Evolutionary conservation across 2,113 vertebrate genomes (phyloP), one percentile per base, ranked within the genome.

Genomic region (Ctenomys sociabilis): DNA sequence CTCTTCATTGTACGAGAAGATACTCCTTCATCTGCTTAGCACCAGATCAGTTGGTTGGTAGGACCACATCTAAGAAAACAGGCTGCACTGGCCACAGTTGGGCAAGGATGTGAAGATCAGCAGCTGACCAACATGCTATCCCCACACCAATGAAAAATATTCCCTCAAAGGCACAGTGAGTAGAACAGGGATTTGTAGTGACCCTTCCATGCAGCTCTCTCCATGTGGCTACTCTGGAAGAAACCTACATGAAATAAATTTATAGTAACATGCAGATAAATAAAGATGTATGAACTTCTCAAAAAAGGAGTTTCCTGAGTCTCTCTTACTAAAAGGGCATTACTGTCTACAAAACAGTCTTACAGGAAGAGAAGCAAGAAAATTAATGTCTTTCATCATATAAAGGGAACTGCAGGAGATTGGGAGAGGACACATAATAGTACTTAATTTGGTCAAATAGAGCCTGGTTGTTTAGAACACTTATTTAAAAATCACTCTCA

Each of bases 401-500:
- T 6, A 95, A 89, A 92, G 40, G 19, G 40, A 95, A 81, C 40
- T 83, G 90, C 2, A 96, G 72, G 94, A 97, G 90, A 92, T 24
- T 93, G 68, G 68, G 13, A 45, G 2, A 80, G 43, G 30, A 61
- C 73, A 66, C 37, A 66, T 37, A 59, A 22, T 19, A 73, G 4
- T 35, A 80, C 57, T 95, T 91, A 70, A 95, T 94, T 93, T 81
- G 52, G 54, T 66, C 84, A 91, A 95, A 87, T 32, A 68, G n/a
- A 93, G 5, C 7, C 72, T 86, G 35, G n/a, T 54, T 49, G 68
- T 95, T 93, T 59, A 85, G n/a, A 96, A 92, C 12, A 72, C 35
- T 90, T 68, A 49, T 90, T 95, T 87, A 54, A 95, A 96, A 97
- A 92, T 61, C 91, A 22, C 43, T 82, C 54, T 93, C 77, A 91